Conservation (phyloP, 1,140 invertebrate species). For the Apis laboriosa region DNA sequence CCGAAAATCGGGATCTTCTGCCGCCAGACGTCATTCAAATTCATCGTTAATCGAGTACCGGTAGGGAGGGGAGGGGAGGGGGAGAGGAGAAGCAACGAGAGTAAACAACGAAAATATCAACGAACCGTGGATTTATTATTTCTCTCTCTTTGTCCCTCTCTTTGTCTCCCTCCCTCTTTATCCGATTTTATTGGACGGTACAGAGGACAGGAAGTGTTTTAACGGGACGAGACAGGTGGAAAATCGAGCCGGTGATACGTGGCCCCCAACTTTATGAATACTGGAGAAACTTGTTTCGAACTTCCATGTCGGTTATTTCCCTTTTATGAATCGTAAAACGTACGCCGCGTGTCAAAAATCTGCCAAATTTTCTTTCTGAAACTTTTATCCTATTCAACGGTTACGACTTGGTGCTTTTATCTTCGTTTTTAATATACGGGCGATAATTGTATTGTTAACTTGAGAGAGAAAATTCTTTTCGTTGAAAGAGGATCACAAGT, state of each 20-base stretch:
- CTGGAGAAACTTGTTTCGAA: constrained; percentile 14
- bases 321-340: constrained; percentile 25
- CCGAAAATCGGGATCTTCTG: constrained; percentile 50
- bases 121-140: constrained; percentile 45
- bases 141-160: background rate
- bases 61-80: too few relatives aligned
- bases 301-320: constrained; percentile 5
- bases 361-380: background rate
- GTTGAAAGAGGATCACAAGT: background rate
- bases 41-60: constrained; percentile 46
- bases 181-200: constrained; percentile 5
- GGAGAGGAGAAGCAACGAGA: background rate
- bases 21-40: constrained; percentile 43
- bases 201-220: constrained; percentile 1
- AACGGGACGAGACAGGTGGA: constrained; percentile 25
- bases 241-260: constrained; percentile 30
- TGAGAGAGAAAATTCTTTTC: background rate
- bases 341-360: constrained; percentile 2
- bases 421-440: background rate
- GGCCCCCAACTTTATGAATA: constrained; percentile 16
- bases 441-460: background rate
- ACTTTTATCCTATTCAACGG: background rate
- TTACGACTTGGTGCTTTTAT: background rate
- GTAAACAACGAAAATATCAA: constrained; percentile 32
- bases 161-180: background rate